These are phyloP conservation scores for Percina caprodes DNA, from an alignment of 2,113 vertebrate species.

Conservation along the genomic window DNA sequence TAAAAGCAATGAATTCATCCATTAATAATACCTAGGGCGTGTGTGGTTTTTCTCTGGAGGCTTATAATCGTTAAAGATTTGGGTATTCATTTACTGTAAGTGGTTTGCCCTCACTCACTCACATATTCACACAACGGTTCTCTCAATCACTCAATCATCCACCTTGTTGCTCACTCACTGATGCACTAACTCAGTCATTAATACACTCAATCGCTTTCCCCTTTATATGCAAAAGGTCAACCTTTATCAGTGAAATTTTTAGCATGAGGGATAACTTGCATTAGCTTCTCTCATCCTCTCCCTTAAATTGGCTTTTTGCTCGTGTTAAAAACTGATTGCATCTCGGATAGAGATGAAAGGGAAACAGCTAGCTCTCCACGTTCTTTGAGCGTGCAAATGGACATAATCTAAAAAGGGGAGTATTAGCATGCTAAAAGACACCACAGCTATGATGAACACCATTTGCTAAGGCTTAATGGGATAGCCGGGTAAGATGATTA, in stretches of 20 bases:
- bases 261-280: conserved; percentile 51
- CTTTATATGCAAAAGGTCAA: conserved; percentile 65
- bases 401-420: conserved; percentile 70
- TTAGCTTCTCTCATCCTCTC: conserved; percentile 62
- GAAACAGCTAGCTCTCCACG: conserved; percentile 49
- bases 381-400: conserved; percentile 72
- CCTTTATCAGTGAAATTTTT: conserved; percentile 69
- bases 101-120: conserved; percentile 18
- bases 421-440: conserved; percentile 81
- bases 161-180: conserved; percentile 50
- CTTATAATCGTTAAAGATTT: conserved; percentile 63
- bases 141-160: conserved; percentile 46
- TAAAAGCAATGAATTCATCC: conserved; percentile 68
- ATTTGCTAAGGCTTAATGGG: conserved; percentile 79
- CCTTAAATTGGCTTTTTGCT: conserved; percentile 72
- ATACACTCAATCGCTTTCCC: conserved; percentile 39
- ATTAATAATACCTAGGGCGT: conserved; percentile 68
- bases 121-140: conserved; percentile 10
- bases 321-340: conserved; percentile 68
- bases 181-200: conserved; percentile 54
- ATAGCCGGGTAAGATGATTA: conserved; percentile 79
- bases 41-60: conserved; percentile 53
- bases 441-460: conserved; percentile 68
- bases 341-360: conserved; percentile 73
- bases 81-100: conserved; percentile 60